Evolutionary conservation across 2,888 invertebrate genomes (phyloP).

Genomic region (Sphaerophoria taeniata): DNA sequence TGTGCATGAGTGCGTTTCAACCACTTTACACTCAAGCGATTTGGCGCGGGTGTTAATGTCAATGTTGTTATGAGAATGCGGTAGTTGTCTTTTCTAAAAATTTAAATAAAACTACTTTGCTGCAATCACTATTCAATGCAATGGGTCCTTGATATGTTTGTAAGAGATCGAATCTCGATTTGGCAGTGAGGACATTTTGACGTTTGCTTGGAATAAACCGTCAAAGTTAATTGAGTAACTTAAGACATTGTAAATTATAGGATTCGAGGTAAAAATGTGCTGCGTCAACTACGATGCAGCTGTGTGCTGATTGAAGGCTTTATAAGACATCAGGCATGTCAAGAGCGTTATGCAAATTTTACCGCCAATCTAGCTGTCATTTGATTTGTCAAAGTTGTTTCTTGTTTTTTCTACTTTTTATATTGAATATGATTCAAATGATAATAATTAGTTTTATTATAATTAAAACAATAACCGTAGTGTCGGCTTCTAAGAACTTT

Average conservation of each 20-base stretch:
- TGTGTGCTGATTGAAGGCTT: slow-evolving; percentile 13
- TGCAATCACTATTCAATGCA: slow-evolving; percentile 26
- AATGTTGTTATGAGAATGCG: slow-evolving; percentile 53
- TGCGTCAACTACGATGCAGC: too few relatives aligned
- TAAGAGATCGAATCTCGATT: slow-evolving; percentile 3
- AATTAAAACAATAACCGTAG: slow-evolving; percentile 5
- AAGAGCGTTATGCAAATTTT: slow-evolving; percentile 71
- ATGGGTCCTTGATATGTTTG: slow-evolving; percentile 42
- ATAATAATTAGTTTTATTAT: slow-evolving; percentile 45
- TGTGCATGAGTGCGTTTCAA: slow-evolving; percentile 46
- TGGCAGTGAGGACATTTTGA: slow-evolving; percentile 26
- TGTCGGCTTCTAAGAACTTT: slow-evolving; percentile 21
- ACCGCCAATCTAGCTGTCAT: slow-evolving; percentile 63
- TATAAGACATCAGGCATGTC: slow-evolving; percentile 32
- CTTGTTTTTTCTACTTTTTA: slow-evolving; percentile 25
- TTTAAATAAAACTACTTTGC: background rate
- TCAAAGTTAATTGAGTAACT: slow-evolving; percentile 31
- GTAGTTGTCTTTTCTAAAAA: slow-evolving; percentile 32
- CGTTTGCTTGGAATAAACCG: slow-evolving; percentile 32
- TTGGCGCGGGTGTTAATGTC: slow-evolving; percentile 55
- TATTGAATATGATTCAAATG: background rate
- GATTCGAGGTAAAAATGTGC: slow-evolving; percentile 31
- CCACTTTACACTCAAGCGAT: slow-evolving; percentile 25
- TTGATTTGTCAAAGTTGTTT: slow-evolving; percentile 66
- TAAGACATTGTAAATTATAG: slow-evolving; percentile 56